Evolutionary conservation across 1,140 invertebrate species (phyloP).

Genomic region (Meloidogyne chitwoodi): DNA sequence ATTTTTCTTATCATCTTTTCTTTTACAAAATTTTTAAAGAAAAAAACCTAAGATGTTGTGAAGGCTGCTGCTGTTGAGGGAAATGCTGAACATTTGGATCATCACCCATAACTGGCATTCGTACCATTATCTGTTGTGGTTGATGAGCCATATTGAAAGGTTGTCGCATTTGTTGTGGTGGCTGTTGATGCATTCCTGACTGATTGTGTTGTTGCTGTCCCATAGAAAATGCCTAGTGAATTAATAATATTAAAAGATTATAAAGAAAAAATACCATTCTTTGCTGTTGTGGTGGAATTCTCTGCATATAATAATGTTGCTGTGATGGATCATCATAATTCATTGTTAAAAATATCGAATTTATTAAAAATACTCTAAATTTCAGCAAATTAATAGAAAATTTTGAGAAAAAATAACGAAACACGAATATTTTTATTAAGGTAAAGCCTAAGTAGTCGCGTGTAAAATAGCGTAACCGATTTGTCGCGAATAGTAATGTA

Average conservation of each 20-base stretch:
- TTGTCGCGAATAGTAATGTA: too few relatives aligned
- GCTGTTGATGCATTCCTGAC: background rate
- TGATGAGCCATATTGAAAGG: slow-evolving; percentile 5
- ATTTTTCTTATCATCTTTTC: background rate
- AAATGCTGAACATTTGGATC: slow-evolving; percentile 4
- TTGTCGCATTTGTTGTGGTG: background rate
- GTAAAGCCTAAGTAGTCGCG: too few relatives aligned
- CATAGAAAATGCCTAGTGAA: background rate
- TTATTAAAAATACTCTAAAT: background rate
- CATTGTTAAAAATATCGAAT: background rate
- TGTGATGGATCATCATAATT: slow-evolving; percentile 24
- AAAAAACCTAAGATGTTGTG: slow-evolving; percentile 5
- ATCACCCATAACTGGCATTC: slow-evolving; percentile 11
- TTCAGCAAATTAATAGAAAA: background rate
- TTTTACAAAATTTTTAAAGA: background rate
- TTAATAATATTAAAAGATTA: background rate
- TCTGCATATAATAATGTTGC: slow-evolving; percentile 11
- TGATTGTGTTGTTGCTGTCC: background rate
- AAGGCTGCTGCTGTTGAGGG: background rate
- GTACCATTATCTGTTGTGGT: slow-evolving; percentile 12
- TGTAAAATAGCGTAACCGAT: too few relatives aligned
- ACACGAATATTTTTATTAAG: too few relatives aligned
- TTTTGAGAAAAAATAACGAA: background rate
- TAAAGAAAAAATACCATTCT: slow-evolving; percentile 25
- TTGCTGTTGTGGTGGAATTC: slow-evolving; percentile 13